Evolutionary conservation across 2,797 vertebrate genomes (phyloP).

Genomic region (Anisognathus igniventris): DNA sequence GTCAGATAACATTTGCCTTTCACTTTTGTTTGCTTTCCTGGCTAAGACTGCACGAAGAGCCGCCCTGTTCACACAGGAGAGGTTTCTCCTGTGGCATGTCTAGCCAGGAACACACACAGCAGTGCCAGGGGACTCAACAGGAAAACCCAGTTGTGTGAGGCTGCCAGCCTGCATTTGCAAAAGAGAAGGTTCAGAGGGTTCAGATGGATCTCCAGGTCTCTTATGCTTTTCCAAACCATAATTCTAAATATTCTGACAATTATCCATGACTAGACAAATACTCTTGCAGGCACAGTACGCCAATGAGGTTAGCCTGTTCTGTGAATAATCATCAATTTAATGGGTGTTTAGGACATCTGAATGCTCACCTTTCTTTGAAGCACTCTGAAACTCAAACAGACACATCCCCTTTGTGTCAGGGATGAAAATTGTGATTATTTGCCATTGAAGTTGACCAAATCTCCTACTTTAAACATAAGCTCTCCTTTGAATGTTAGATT

Average conservation of each 20-base stretch:
- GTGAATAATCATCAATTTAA: not conserved
- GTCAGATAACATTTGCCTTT: constrained; percentile 15
- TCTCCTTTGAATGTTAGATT: not conserved
- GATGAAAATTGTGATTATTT: not conserved
- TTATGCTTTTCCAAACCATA: not conserved
- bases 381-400: not conserved
- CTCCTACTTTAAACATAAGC: not conserved
- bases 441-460: not conserved
- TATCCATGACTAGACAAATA: not conserved
- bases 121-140: not conserved
- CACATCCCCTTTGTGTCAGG: not conserved
- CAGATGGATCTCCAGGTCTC: not conserved
- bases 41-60: not conserved
- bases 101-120: not conserved
- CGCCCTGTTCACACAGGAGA: not conserved
- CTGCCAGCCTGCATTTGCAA: not conserved
- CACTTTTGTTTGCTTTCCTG: constrained; percentile 3
- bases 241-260: not conserved
- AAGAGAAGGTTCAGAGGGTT: not conserved
- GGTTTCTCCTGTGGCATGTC: not conserved
- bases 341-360: not conserved
- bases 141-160: not conserved
- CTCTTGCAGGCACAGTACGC: not conserved
- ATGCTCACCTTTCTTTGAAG: not conserved
- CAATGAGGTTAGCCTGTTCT: not conserved